Percentiles rank a stretch among this genome's conserved stretches.
These are phyloP conservation scores for Diachasma alloeum DNA, from an alignment of 1,140 invertebrate species.

Conservation along the genomic window DNA sequence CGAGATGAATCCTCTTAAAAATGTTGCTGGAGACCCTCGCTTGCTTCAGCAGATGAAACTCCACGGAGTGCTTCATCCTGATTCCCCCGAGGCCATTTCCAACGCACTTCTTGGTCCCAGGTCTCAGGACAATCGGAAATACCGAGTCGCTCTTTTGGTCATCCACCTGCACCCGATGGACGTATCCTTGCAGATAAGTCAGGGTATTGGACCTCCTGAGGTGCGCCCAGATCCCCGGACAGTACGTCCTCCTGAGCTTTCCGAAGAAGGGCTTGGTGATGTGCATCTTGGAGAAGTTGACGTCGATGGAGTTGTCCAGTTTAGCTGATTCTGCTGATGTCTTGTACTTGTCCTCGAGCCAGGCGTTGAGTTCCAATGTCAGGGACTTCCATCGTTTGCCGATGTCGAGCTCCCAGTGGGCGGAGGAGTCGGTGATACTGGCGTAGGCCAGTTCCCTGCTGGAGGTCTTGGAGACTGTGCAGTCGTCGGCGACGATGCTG, in stretches of 20 bases:
- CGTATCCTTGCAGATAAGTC: conserved; percentile 73
- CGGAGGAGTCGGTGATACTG: conserved; percentile 73
- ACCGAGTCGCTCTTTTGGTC: conserved; percentile 81
- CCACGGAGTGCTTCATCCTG: conserved; percentile 73
- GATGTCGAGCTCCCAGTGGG: conserved; percentile 84
- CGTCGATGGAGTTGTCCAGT: conserved; percentile 76
- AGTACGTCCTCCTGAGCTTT: conserved; percentile 76
- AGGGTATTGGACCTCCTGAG: conserved; percentile 75
- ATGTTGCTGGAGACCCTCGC: conserved; percentile 69
- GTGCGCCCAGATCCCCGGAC: conserved; percentile 80
- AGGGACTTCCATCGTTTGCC: conserved; percentile 81
- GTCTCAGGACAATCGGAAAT: conserved; percentile 79
- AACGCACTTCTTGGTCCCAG: conserved; percentile 59
- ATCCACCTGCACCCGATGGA: conserved; percentile 79
- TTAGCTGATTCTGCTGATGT: conserved; percentile 75
- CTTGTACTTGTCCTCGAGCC: conserved; percentile 83
- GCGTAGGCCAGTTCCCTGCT: conserved; percentile 72
- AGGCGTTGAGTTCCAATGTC: conserved; percentile 78
- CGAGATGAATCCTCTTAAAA: conserved; percentile 76
- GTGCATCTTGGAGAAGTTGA: conserved; percentile 84
- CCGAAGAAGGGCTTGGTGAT: conserved; percentile 89
- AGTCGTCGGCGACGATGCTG: conserved; percentile 64
- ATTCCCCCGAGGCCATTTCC: conserved; percentile 58
- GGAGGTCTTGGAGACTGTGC: conserved; percentile 21
- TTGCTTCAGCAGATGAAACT: conserved; percentile 73